These are phyloP conservation scores for Drosophila quadrilineata DNA, from an alignment of 1,140 invertebrate species.

Conservation along the genomic window DNA sequence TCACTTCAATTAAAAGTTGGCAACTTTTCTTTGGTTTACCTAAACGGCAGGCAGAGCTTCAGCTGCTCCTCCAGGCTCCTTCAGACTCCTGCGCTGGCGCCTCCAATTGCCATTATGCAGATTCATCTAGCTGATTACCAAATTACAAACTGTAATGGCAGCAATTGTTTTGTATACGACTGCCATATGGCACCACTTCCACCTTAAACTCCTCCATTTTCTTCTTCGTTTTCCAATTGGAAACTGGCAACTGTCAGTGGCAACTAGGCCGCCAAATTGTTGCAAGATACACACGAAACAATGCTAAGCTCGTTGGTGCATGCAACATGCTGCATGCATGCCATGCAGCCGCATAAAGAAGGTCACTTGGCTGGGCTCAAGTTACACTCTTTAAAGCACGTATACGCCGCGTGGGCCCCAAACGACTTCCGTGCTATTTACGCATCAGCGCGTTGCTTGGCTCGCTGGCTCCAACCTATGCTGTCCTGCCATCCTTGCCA, in stretches of 20 bases:
- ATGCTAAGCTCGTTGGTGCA: neutral
- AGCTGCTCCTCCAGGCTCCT: neutral
- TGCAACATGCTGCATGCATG: constrained; percentile 8
- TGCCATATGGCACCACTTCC: constrained; percentile 55
- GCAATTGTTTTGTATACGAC: constrained; percentile 64
- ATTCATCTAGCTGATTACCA: constrained; percentile 76
- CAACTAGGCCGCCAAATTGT: constrained; percentile 73
- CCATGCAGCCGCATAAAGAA: too few species aligned
- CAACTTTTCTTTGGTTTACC: constrained; percentile 79
- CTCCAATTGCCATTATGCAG: constrained; percentile 76
- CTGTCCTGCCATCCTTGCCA: neutral
- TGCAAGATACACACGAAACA: constrained; percentile 19
- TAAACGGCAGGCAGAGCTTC: constrained; percentile 34
- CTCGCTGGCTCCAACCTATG: constrained; percentile 8
- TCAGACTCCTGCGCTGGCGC: neutral
- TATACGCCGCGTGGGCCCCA: constrained; percentile 57
- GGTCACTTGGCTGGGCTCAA: constrained; percentile 40
- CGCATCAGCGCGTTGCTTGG: constrained; percentile 56
- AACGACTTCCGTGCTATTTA: constrained; percentile 74
- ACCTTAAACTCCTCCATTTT: too few species aligned
- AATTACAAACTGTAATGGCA: constrained; percentile 78
- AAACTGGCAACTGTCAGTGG: constrained; percentile 38
- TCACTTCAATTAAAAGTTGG: constrained; percentile 81
- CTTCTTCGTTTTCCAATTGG: too few species aligned
- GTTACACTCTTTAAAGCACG: constrained; percentile 54